A percentile compares a stretch with the other conserved stretches of the same genome.
phyloP scores from a whole-genome alignment of 2,888 invertebrate species.

The Trissoscelio sp. region DNA sequence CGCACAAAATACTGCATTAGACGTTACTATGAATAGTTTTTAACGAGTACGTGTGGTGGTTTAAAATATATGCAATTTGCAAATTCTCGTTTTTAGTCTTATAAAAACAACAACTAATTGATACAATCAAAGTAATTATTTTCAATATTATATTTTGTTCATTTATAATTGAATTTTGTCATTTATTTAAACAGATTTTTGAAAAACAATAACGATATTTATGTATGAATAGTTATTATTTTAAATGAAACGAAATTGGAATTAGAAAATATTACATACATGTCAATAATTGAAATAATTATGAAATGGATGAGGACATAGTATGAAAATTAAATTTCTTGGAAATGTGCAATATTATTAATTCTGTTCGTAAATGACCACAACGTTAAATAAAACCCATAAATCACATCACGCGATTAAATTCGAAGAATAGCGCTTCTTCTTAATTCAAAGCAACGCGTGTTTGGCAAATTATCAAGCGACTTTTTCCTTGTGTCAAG shows the following conservation, averaged over 20 bases:
- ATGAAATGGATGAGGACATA: neutral
- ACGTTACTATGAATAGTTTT: slow-evolving; percentile 11
- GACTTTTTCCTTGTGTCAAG: slow-evolving; percentile 36
- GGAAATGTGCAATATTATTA: slow-evolving; percentile 3
- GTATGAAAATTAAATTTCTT: slow-evolving; percentile 6
- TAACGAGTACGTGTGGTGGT: neutral
- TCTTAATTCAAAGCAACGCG: slow-evolving; percentile 33
- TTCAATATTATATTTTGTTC: no score
- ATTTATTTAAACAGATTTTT: no score
- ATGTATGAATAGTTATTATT: no score
- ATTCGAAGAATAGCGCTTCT: slow-evolving; percentile 46
- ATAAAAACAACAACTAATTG: no score
- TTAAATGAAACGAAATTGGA: no score
- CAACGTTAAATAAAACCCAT: slow-evolving; percentile 39
- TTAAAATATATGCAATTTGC: neutral
- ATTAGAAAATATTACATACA: no score
- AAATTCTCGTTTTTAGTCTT: no score
- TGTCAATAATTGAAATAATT: neutral
- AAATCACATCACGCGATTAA: slow-evolving; percentile 49
- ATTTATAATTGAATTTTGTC: no score
- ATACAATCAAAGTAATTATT: no score
- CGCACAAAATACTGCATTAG: slow-evolving; percentile 8
- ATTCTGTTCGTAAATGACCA: slow-evolving; percentile 20
- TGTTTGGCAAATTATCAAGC: slow-evolving; percentile 55
- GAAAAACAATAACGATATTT: no score